Base-by-base conservation (phyloP, 2,888 invertebrate species). In the Endomychus coccineus region DNA sequence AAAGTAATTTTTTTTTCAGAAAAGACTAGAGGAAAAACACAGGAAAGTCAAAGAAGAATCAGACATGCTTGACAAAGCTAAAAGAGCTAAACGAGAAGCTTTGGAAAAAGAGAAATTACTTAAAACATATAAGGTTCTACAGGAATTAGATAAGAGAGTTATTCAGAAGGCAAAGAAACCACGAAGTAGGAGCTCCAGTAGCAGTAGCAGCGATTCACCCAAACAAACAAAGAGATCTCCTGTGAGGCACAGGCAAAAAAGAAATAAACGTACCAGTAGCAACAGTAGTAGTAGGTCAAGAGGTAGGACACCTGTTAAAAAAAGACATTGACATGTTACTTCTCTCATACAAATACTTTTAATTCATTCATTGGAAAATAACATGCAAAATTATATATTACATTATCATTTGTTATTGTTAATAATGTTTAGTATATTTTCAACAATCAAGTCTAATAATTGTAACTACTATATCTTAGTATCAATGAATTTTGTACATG, bases 41-140 rank as follows among this genome's bases (percentile, higher is more conserved):
- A 50, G 65, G 5, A 66, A 67, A 46, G 66, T 62, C 0, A 60
- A 64, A 45, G 67, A 67, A 44, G 66, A 66, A 44, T 61, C 61
- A n/a, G 64, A 64, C 39, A 67, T 66, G 66, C 48, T 67, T 34
- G 67, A 68, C 34, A 60, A 56, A 36, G 66, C 65, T 2, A 67
- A 67, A 40, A 62, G 59, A 39, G 62, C 59, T 1, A 65, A 67
- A 47, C 49, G 65, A 2, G 66, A 66, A 24, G 62, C 64, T 1
- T 50, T 66, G 9, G 66, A 67, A 40, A 66, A 67, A 40, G 64
- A 66, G 34, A 67, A 65, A 44, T 47, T 67, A 22, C 33, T 66
- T 34, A 64, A 67, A 47, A 66, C 63, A 1, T 63, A 63, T 38
- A 65, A 64, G 43, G 65, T 62, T 6, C 45, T 64, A 21, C 59